Evolutionary conservation across 1,140 invertebrate species (phyloP).

Genomic region (Drosophila arizonae): DNA sequence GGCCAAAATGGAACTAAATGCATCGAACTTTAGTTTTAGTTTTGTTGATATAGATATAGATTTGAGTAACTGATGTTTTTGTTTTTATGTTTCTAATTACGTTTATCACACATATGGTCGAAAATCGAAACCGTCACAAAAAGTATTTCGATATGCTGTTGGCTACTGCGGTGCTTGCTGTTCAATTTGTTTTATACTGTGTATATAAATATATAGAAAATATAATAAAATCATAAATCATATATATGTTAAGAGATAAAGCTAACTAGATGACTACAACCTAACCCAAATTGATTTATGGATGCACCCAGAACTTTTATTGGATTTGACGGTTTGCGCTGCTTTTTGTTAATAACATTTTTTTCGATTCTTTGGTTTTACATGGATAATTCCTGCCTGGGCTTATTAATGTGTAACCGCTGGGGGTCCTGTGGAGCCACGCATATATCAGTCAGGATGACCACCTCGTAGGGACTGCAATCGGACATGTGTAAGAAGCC

Average conservation of each 20-base stretch:
- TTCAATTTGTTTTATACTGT: not conserved
- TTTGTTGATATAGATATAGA: constrained; percentile 31
- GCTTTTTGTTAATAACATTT: not conserved
- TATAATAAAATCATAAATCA: constrained; percentile 6
- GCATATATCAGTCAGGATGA: constrained; percentile 78
- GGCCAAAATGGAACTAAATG: constrained; percentile 70
- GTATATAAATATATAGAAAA: not conserved
- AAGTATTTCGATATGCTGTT: constrained; percentile 36
- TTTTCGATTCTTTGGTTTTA: constrained; percentile 35
- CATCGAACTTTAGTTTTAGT: constrained; percentile 50
- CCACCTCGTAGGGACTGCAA: constrained; percentile 84
- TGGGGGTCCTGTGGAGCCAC: constrained; percentile 72
- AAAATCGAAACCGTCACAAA: constrained; percentile 52
- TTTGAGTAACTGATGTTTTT: constrained; percentile 16
- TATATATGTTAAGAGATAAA: not conserved
- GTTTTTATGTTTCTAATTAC: constrained; percentile 42
- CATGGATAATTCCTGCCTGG: constrained; percentile 79
- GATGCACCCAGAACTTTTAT: constrained; percentile 19
- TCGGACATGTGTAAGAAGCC: constrained; percentile 87
- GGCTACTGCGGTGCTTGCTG: constrained; percentile 29
- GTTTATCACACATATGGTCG: constrained; percentile 75
- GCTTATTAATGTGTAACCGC: constrained; percentile 75
- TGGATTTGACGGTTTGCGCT: constrained; percentile 28
- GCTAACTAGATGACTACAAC: not conserved
- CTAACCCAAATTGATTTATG: constrained; percentile 6